Evolutionary conservation across 1,140 invertebrate species (phyloP).

Genomic region (Zaprionus davidi): DNA sequence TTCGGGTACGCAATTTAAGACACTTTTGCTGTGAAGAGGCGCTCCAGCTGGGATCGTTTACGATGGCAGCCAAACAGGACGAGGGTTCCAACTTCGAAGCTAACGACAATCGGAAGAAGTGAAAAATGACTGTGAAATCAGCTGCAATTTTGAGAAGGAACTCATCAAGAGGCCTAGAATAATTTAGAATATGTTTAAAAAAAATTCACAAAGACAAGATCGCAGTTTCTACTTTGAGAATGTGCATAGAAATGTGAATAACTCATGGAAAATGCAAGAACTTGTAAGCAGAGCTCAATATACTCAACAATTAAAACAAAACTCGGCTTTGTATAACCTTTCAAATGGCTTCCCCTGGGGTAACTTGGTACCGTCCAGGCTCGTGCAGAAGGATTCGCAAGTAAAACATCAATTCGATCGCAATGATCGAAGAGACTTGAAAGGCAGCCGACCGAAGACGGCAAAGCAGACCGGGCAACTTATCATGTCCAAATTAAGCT

Average conservation of each 20-base stretch:
- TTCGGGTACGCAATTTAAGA: constrained; percentile 61
- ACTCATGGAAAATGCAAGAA: neutral
- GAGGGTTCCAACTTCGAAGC: neutral
- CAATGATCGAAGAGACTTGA: constrained; percentile 34
- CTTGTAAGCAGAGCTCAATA: neutral
- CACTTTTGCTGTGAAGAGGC: constrained; percentile 69
- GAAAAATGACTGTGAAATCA: neutral
- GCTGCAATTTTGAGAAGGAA: neutral
- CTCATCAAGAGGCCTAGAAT: neutral
- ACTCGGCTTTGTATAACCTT: neutral
- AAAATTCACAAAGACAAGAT: too few relatives aligned
- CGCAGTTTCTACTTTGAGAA: too few relatives aligned
- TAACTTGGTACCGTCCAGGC: too few relatives aligned
- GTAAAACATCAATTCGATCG: constrained; percentile 68
- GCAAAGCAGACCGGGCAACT: constrained; percentile 59
- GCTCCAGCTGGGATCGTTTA: constrained; percentile 22
- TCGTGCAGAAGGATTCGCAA: constrained; percentile 28
- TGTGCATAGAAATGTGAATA: too few relatives aligned
- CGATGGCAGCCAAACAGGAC: neutral
- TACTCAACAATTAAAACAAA: neutral
- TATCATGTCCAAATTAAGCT: constrained; percentile 82
- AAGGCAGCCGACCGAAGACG: constrained; percentile 56
- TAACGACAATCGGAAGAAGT: neutral
- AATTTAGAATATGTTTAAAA: neutral
- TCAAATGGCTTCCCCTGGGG: neutral